phyloP scores from a whole-genome alignment of 2,113 vertebrate genomes.

The Calidris pugnax region DNA sequence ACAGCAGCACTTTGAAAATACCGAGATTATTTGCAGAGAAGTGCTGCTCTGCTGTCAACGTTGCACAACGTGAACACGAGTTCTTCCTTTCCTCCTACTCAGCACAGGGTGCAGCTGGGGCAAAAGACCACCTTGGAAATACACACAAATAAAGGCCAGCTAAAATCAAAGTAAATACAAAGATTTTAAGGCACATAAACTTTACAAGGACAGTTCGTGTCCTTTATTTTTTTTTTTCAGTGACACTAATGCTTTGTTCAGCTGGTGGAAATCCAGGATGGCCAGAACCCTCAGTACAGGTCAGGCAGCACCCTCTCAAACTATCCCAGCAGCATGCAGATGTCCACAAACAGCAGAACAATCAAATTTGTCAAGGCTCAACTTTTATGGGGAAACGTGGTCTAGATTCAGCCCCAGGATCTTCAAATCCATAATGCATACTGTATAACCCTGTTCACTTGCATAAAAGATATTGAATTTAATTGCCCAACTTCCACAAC shows the following conservation, averaged over 20 bases:
- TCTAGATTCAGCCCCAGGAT: not conserved
- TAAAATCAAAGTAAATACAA: not conserved
- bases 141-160: not conserved
- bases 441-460: not conserved
- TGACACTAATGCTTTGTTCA: not conserved
- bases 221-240: not conserved
- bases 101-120: not conserved
- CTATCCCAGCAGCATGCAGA: not conserved
- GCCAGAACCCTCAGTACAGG: not conserved
- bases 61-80: not conserved
- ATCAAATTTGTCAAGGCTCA: not conserved
- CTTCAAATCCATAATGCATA: not conserved
- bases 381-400: not conserved
- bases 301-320: not conserved
- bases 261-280: not conserved
- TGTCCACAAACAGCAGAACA: not conserved
- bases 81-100: not conserved
- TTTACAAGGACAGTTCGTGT: not conserved
- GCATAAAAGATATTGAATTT: not conserved
- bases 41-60: not conserved
- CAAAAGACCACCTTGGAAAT: not conserved
- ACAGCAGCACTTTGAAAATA: not conserved
- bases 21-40: not conserved
- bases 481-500: not conserved
- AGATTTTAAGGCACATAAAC: not conserved